Conservation (phyloP, 1,140 invertebrate genomes). For the Aleiodes sp. region DNA sequence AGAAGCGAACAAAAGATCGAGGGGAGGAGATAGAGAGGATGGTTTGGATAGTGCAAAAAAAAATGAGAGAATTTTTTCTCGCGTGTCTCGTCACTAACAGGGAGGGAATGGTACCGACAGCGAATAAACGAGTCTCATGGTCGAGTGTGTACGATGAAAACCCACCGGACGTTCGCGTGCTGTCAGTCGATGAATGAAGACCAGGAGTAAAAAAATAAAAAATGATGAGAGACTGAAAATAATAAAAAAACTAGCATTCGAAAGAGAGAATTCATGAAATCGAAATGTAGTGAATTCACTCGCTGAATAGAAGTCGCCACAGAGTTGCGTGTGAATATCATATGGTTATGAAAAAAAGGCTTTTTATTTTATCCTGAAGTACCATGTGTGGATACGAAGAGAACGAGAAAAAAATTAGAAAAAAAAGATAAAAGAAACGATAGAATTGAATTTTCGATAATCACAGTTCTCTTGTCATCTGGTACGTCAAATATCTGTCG, state of each 20-base stretch:
- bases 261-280: neutral
- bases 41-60: neutral
- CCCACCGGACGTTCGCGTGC: conserved; percentile 18
- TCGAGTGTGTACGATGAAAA: conserved; percentile 13
- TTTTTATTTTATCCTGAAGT: neutral
- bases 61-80: conserved; percentile 17
- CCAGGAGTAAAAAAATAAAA: neutral
- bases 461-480: conserved; percentile 6
- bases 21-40: neutral
- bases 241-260: neutral
- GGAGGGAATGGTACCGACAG: neutral
- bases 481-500: conserved; percentile 6
- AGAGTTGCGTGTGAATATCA: neutral
- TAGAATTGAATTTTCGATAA: neutral
- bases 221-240: neutral
- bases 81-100: conserved; percentile 18
- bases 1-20: neutral
- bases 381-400: neutral
- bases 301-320: neutral
- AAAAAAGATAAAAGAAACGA: neutral
- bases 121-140: conserved; percentile 12
- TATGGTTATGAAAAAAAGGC: neutral
- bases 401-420: neutral
- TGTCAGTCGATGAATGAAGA: conserved; percentile 10
- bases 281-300: neutral